Evolutionary conservation across 2,113 vertebrate genomes (phyloP).

Genomic region (Plecotus auritus): DNA sequence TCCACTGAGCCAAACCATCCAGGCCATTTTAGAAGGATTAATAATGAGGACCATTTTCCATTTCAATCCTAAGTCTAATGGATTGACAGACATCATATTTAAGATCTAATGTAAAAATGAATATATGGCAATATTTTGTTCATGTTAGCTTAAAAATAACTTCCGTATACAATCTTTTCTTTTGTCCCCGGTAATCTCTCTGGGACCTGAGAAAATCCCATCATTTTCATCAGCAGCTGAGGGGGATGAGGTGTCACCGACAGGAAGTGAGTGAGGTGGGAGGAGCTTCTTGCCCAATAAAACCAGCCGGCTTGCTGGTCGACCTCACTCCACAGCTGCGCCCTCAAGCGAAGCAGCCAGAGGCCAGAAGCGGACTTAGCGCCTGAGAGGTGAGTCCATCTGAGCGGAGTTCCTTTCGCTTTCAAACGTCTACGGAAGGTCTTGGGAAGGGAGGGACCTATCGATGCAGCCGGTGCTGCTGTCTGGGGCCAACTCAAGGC

Average conservation of each 20-base stretch:
- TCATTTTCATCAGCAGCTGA: not conserved
- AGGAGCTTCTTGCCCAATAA: not conserved
- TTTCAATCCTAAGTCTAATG: too few relatives aligned
- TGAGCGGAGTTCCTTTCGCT: too few relatives aligned
- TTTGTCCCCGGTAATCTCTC: not conserved
- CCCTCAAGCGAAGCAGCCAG: not conserved
- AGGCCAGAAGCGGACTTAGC: not conserved
- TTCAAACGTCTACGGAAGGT: not conserved
- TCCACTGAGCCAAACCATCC: too few relatives aligned
- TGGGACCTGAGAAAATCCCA: not conserved
- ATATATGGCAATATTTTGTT: too few relatives aligned
- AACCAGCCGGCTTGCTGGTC: accelerated
- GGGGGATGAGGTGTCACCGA: not conserved
- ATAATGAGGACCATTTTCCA: too few relatives aligned
- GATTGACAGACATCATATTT: too few relatives aligned
- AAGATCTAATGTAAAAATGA: too few relatives aligned
- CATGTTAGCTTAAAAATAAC: too few relatives aligned
- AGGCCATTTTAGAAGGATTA: too few relatives aligned
- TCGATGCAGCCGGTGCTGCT: not conserved
- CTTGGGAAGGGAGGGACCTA: too few relatives aligned
- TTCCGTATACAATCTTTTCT: not conserved
- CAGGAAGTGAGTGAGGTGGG: not conserved
- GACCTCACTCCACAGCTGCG: not conserved
- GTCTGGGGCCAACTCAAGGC: not conserved
- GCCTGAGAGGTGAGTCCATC: not conserved